Percentiles rank a stretch among this genome's conserved stretches.
phyloP scores from a whole-genome alignment of 2,888 invertebrate species.

The Eumacrocentrus americanus region DNA sequence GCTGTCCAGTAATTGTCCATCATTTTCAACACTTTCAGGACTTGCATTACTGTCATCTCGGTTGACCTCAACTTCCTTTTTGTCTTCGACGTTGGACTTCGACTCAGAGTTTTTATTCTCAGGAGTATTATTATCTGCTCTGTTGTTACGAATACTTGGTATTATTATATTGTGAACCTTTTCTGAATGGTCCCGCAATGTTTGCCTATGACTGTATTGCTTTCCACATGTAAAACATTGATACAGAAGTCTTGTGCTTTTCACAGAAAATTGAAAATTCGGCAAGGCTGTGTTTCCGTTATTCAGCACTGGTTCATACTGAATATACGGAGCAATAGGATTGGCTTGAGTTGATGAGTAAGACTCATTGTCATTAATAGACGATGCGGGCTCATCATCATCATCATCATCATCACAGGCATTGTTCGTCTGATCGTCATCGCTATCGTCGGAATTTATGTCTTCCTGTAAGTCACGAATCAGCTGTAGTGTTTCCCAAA shows the following conservation, averaged over 20 bases:
- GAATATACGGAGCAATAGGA: slow-evolving; percentile 35
- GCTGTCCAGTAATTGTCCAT: not conserved
- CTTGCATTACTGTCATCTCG: not conserved
- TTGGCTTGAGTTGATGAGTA: slow-evolving; percentile 16
- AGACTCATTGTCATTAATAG: slow-evolving; percentile 19
- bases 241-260: slow-evolving; percentile 44
- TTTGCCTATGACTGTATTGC: slow-evolving; percentile 41
- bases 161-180: slow-evolving; percentile 46
- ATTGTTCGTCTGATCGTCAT: not conserved
- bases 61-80: not conserved
- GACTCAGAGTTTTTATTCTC: not conserved
- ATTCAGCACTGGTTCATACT: slow-evolving; percentile 42
- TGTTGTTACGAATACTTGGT: slow-evolving; percentile 27
- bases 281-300: slow-evolving; percentile 44
- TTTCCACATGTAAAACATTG: slow-evolving; percentile 50
- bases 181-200: slow-evolving; percentile 43
- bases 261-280: slow-evolving; percentile 49
- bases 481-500: slow-evolving; percentile 56
- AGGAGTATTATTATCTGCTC: not conserved
- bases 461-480: slow-evolving; percentile 45
- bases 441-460: not conserved
- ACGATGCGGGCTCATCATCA: slow-evolving; percentile 12
- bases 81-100: not conserved
- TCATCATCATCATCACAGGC: not conserved
- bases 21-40: not conserved